Evolutionary conservation across 2,888 invertebrate species (phyloP).

Genomic region (Drosophila lutescens): DNA sequence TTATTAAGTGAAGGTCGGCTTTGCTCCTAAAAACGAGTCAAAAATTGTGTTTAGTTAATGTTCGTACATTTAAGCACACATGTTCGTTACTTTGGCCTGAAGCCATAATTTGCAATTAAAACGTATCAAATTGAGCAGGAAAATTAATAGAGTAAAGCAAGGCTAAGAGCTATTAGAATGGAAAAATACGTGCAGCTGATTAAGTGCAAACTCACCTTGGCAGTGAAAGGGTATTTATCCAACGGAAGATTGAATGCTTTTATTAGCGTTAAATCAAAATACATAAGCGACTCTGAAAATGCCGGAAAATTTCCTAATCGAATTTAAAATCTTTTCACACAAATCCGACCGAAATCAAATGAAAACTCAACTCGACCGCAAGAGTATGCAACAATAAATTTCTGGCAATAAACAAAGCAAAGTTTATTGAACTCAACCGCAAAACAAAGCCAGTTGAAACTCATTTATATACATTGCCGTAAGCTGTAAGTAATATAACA

Average conservation of each 20-base stretch:
- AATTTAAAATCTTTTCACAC: neutral
- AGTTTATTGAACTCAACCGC: conserved; percentile 28
- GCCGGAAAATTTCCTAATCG: neutral
- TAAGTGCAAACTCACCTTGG: neutral
- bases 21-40: neutral
- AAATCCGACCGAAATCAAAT: conserved; percentile 16
- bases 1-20: neutral
- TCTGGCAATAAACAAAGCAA: conserved; percentile 7
- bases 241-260: neutral
- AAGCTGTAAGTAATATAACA: conserved; percentile 11
- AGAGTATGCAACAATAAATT: conserved; percentile 9
- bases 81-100: conserved; percentile 2
- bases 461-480: conserved; percentile 14
- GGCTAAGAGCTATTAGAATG: neutral
- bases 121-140: conserved; percentile 16
- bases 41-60: conserved; percentile 8
- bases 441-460: conserved; percentile 5
- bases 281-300: neutral
- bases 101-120: conserved; percentile 24
- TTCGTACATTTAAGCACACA: neutral
- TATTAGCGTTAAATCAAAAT: neutral
- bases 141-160: conserved; percentile 18
- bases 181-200: neutral
- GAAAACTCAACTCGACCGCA: neutral
- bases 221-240: neutral